phyloP scores from a whole-genome alignment of 2,888 invertebrate species.

The Temnothorax rugatulus region DNA sequence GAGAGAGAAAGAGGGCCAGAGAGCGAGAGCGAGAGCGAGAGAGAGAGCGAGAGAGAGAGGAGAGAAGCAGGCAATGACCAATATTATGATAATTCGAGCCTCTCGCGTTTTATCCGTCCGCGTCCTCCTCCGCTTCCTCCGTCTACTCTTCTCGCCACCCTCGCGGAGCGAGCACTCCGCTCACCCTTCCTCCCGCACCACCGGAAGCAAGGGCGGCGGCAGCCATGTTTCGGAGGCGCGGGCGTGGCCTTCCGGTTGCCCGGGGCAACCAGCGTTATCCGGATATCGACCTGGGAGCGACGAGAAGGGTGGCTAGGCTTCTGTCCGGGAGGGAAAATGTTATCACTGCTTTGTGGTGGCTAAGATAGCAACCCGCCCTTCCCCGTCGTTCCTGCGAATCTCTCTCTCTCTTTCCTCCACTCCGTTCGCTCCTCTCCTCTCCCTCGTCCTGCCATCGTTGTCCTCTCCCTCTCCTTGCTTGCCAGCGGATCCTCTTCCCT shows the following conservation, averaged over 20 bases:
- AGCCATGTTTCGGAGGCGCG: slow-evolving; percentile 84
- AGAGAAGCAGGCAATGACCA: slow-evolving; percentile 81
- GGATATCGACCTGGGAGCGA: slow-evolving; percentile 83
- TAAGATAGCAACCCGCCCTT: slow-evolving; percentile 85
- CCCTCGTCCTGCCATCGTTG: slow-evolving; percentile 29
- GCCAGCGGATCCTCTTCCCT: slow-evolving; percentile 34
- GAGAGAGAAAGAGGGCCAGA: too few species aligned
- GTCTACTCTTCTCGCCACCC: slow-evolving; percentile 10
- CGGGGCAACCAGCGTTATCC: slow-evolving; percentile 81
- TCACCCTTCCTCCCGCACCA: slow-evolving; percentile 62
- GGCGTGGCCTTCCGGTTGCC: slow-evolving; percentile 85
- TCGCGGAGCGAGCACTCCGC: slow-evolving; percentile 19
- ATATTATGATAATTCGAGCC: slow-evolving; percentile 85
- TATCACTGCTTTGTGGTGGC: slow-evolving; percentile 86
- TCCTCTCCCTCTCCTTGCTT: slow-evolving; percentile 33
- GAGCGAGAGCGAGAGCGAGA: slow-evolving; percentile 12
- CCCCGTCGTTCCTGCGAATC: slow-evolving; percentile 67
- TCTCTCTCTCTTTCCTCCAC: slow-evolving; percentile 67
- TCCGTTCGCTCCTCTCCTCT: slow-evolving; percentile 51
- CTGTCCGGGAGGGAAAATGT: slow-evolving; percentile 86
- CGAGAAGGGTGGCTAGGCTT: slow-evolving; percentile 85
- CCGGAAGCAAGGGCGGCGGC: slow-evolving; percentile 73
- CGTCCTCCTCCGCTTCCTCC: slow-evolving; percentile 10
- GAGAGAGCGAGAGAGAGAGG: slow-evolving; percentile 21
- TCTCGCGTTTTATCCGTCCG: slow-evolving; percentile 72